Evolutionary conservation across 2,797 vertebrate genomes (phyloP).

Genomic region (Hoplostethus mediterraneus): DNA sequence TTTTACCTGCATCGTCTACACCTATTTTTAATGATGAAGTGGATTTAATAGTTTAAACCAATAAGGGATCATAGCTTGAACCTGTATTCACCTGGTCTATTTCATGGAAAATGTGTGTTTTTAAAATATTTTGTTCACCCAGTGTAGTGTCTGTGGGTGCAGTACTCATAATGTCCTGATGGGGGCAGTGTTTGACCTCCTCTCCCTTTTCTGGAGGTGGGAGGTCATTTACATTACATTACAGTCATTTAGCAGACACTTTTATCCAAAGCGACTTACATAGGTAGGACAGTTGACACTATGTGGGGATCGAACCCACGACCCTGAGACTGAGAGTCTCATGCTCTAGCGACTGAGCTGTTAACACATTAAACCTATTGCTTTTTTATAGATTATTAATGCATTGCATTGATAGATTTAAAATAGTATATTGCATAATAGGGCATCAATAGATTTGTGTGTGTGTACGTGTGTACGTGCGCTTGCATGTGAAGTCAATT

Average conservation of each 20-base stretch:
- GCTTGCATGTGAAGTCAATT: constrained; percentile 2
- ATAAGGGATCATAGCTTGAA: too few species aligned
- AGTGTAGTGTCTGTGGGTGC: constrained; percentile 13
- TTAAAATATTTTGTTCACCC: not conserved
- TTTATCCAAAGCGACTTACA: too few species aligned
- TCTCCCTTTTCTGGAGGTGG: constrained; percentile 6
- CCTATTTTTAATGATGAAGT: not conserved
- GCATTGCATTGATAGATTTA: not conserved
- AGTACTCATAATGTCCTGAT: constrained; percentile 53
- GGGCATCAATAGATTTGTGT: not conserved
- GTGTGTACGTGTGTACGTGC: not conserved
- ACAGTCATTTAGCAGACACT: too few species aligned
- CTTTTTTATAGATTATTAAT: not conserved
- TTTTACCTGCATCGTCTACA: too few species aligned
- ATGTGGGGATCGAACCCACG: too few species aligned
- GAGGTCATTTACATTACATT: not conserved
- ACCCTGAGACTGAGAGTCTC: too few species aligned
- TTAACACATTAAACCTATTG: not conserved
- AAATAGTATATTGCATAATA: constrained; percentile 13
- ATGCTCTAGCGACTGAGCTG: too few species aligned
- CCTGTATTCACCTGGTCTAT: too few species aligned
- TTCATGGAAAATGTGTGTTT: too few species aligned
- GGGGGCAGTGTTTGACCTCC: constrained; percentile 71
- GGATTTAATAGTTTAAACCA: not conserved
- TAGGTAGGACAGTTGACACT: too few species aligned